phyloP scores from a whole-genome alignment of 2,888 invertebrate species.

The Eumacrocentrus americanus region DNA sequence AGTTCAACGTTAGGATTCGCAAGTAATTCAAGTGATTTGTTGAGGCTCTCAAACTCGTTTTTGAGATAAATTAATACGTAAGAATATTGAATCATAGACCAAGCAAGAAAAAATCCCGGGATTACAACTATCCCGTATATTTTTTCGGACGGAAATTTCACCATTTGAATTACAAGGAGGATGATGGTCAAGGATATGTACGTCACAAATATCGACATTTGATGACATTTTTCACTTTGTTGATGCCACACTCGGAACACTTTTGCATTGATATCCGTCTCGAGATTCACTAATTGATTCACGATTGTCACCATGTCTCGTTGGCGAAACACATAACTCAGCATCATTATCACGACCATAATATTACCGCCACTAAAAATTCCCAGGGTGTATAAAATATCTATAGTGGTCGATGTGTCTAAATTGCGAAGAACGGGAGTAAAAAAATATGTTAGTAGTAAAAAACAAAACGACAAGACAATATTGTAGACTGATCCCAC shows the following conservation, averaged over 20 bases:
- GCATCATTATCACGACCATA: too few relatives aligned
- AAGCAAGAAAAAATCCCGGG: neutral
- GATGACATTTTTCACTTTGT: neutral
- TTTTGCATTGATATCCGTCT: too few relatives aligned
- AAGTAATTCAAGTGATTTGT: neutral
- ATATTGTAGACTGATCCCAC: neutral
- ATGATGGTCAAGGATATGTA: neutral
- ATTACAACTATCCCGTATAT: neutral
- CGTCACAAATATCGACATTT: neutral
- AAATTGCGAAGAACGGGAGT: neutral
- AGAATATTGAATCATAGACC: neutral
- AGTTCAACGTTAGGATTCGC: neutral
- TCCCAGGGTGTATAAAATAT: too few relatives aligned
- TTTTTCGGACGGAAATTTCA: neutral
- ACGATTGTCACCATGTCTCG: too few relatives aligned
- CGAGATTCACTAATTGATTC: too few relatives aligned
- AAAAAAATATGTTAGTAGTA: too few relatives aligned
- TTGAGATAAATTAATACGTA: neutral
- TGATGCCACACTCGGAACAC: too few relatives aligned
- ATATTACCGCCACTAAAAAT: too few relatives aligned
- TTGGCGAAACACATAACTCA: too few relatives aligned
- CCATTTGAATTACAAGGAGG: neutral
- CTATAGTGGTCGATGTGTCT: too few relatives aligned
- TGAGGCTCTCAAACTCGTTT: neutral
- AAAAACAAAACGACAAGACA: too few relatives aligned